Base-by-base conservation (phyloP, 2,797 vertebrate genomes). In the Lagocephalus sceleratus region DNA sequence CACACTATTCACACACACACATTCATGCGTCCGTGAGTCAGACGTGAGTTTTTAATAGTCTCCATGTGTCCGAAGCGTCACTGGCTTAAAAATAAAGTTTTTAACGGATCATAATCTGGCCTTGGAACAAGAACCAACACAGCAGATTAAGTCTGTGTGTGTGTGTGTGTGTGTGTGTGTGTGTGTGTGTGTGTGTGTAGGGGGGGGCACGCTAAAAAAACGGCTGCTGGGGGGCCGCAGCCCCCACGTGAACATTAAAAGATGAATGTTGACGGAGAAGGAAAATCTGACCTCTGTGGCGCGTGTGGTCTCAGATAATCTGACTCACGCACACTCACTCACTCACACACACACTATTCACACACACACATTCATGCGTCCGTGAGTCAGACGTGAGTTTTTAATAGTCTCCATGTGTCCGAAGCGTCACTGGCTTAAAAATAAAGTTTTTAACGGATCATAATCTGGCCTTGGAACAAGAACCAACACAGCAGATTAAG, bases 81-180 rank as follows among this genome's bases (percentile, higher is more conserved):
- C 32, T 3, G 32, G 4, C 2, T 35, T 35, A 35, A 35, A 35
- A 14, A 14, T 35, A 35, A 14, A 35, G 32, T 35, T 12, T 32
- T 2, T 32, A 32, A 7, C 10, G 9, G 29, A 11, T 32, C 29
- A 2, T 12, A 12, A 32, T 32, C 10, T 3, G 10, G 29, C 29
- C 29, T 12, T 32, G 29, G 29, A 32, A 11, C 7, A 11, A 32
- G 29, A 32, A 11, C 64, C 56, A 41, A 73, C 55, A 55, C 48
- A 52, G 69, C 62, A 79, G 81, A 87, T 89, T 60, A 79, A 82
- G 84, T 71, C 77, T 82, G 82, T 75, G 77, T 85, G 82, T 62
- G 64, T 55, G 47, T 57, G 69, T 75, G 50, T 60, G 29, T 8
- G 2, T 5, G 25, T 26, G 25, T 26, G 25, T 26, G 25, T 32